phyloP scores from a whole-genome alignment of 2,888 invertebrate genomes.

The Drosophila eohydei region DNA sequence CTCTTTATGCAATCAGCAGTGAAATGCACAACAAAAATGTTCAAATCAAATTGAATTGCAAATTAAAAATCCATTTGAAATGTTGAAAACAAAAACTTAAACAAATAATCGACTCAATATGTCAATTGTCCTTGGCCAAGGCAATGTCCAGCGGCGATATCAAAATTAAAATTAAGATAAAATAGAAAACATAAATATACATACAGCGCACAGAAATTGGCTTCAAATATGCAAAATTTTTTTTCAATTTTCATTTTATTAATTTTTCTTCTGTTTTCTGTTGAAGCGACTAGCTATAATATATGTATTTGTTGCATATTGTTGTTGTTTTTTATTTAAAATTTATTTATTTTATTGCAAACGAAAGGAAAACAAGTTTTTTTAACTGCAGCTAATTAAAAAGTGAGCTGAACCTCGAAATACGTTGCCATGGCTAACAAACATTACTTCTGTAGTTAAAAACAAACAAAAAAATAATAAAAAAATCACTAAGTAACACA shows the following conservation, averaged over 20 bases:
- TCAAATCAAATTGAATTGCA: slow-evolving; percentile 6
- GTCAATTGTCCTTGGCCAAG: neutral
- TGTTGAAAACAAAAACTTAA: neutral
- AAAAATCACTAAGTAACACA: slow-evolving; percentile 59
- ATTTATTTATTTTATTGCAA: slow-evolving; percentile 8
- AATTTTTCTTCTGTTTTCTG: neutral
- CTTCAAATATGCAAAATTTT: neutral
- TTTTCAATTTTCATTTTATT: neutral
- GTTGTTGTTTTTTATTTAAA: neutral
- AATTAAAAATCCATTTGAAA: slow-evolving; percentile 17
- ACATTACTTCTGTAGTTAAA: slow-evolving; percentile 30
- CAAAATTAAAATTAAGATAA: neutral
- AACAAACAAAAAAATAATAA: slow-evolving; percentile 1
- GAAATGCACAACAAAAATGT: slow-evolving; percentile 31
- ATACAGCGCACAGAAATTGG: slow-evolving; percentile 4
- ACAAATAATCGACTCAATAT: slow-evolving; percentile 3
- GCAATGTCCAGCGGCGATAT: slow-evolving; percentile 14
- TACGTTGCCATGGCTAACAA: slow-evolving; percentile 40
- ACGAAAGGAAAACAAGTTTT: slow-evolving; percentile 2
- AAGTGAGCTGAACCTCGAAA: slow-evolving; percentile 16
- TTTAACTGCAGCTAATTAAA: slow-evolving; percentile 43
- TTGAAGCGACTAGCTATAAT: slow-evolving; percentile 39
- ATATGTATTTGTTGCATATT: slow-evolving; percentile 20
- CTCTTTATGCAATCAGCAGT: slow-evolving; percentile 21
- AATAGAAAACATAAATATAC: neutral